A percentile compares a stretch with the other conserved stretches of the same genome.
phyloP scores from a whole-genome alignment of 2,888 invertebrate genomes.

The Steromphala cineraria region DNA sequence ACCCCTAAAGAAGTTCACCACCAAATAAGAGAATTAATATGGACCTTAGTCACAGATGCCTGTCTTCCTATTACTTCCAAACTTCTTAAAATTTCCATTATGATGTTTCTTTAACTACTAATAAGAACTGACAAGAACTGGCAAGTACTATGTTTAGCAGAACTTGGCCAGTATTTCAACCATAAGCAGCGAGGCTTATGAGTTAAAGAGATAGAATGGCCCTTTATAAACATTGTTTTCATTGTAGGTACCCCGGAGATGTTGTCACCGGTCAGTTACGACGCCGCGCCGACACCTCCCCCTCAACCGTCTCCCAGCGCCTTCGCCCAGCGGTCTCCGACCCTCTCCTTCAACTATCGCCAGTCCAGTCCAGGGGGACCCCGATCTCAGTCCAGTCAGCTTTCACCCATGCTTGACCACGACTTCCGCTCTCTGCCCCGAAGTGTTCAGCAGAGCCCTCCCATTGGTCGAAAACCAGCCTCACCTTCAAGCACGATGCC shows the following conservation, averaged over 20 bases:
- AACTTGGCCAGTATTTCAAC: too few species aligned
- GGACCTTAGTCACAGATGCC: too few species aligned
- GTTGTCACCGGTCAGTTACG: conserved; percentile 66
- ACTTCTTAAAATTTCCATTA: too few species aligned
- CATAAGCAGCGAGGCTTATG: too few species aligned
- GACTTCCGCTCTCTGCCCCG: conserved; percentile 18
- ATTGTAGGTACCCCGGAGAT: conserved; percentile 68
- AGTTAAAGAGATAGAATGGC: too few species aligned
- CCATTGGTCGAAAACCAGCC: conserved; percentile 29
- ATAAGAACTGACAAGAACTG: too few species aligned
- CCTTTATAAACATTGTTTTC: not conserved
- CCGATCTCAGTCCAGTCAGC: conserved; percentile 33
- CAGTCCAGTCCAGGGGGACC: conserved; percentile 34
- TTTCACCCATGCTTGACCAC: conserved; percentile 37
- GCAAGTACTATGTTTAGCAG: too few species aligned
- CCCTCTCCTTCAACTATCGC: conserved; percentile 33
- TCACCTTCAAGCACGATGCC: conserved; percentile 27
- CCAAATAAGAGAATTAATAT: too few species aligned
- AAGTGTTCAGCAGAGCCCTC: conserved; percentile 40
- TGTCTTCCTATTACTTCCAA: too few species aligned
- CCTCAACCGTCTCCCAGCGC: conserved; percentile 71
- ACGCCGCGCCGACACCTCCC: conserved; percentile 67
- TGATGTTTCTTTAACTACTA: too few species aligned
- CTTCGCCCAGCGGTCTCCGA: conserved; percentile 47
- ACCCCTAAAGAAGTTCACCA: too few species aligned